Percentiles rank a stretch among this genome's conserved stretches.
Evolutionary conservation across 2,888 invertebrate species (phyloP).

Genomic region (Nephrotoma flavescens): DNA sequence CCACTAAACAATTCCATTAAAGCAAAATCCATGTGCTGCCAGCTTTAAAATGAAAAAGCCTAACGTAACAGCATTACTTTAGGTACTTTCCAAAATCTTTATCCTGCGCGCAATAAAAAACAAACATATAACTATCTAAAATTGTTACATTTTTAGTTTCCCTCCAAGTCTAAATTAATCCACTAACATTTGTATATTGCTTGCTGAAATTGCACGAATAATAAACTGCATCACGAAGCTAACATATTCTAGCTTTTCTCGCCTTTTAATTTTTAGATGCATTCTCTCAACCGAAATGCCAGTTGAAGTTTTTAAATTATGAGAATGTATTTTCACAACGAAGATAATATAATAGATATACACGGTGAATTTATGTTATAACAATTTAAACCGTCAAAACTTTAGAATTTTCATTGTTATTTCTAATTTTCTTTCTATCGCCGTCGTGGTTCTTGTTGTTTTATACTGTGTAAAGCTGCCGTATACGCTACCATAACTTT

Average conservation of each 20-base stretch:
- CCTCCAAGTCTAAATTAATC: no score
- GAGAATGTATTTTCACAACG: neutral
- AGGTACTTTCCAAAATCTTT: no score
- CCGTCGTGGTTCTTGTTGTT: neutral
- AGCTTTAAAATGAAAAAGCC: no score
- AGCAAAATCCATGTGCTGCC: no score
- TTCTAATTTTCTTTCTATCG: neutral
- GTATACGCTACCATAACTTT: neutral
- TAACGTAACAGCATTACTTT: no score
- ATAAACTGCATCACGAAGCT: no score
- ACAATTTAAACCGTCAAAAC: neutral
- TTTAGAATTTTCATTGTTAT: neutral
- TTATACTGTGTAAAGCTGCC: neutral
- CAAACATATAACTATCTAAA: no score
- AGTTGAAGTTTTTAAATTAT: neutral
- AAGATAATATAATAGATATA: neutral
- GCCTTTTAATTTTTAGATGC: neutral
- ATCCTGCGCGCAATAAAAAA: no score
- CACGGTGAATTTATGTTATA: neutral
- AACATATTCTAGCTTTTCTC: neutral
- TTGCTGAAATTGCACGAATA: no score
- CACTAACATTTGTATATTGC: no score
- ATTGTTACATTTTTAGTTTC: no score
- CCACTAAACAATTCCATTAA: no score
- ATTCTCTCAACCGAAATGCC: neutral